Evolutionary conservation across 1,140 invertebrate species (phyloP), one percentile per base, ranked within the genome.

Genomic region (Drosophila ercepeae): DNA sequence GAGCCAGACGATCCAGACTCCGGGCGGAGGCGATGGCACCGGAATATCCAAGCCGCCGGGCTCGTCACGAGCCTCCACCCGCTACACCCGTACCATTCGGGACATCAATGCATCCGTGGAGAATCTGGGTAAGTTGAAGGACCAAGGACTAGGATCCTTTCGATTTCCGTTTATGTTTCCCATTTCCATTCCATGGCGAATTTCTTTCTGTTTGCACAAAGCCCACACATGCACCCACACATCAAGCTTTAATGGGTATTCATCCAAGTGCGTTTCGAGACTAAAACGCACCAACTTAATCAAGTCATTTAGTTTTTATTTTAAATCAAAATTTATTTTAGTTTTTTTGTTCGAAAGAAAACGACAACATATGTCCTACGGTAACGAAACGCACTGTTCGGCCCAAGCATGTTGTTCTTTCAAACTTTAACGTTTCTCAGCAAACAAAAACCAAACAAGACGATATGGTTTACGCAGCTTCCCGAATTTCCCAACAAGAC

Each of bases 81-180:
- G 89, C 34, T 91, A 93, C 34, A 78, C 92, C 1, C 92, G 93
- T 76, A 93, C 93, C 81, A 94, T 94, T 69, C 92, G 93, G 70
- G 94, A 95, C 82, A 93, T 95, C 82, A 95, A 95, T 91, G 93
- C 94, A 67, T 95, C 94, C 59, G 93, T 94, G 34, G 95, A 95
- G 91, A 95, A 95, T 91, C 92, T 95, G 91, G 94, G 95, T 95
- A 92, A 94, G 92, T 91, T 68, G 13, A 14, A 21, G 34, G 11
- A 21, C 42, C 45, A 46, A 42, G 39, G 18, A 13, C 29, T 16
- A 6, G 57, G 57, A 27, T 73, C 50, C 14, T 54, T 60, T 48
- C 29, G 27, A 69, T 7, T 41, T 57, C 49, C 52, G 53, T 75
- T 77, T 78, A 42, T 64, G 45, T 64, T 73, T 73, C 51, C 49